Evolutionary conservation across 2,888 invertebrate genomes (phyloP).

Genomic region (Andrena marginata): DNA sequence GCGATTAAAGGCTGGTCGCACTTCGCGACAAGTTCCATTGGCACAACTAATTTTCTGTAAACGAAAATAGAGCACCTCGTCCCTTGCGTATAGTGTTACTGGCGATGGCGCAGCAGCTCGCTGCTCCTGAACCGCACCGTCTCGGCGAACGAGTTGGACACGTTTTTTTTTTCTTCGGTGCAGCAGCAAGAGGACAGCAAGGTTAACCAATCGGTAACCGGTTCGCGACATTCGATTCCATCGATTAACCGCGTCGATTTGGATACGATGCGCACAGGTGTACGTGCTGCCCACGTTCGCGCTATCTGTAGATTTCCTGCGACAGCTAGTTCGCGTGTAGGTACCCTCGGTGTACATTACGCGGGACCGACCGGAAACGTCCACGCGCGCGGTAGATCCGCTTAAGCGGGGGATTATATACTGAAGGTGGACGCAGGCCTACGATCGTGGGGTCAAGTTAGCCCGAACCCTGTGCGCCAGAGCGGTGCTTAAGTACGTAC

Average conservation of each 20-base stretch:
- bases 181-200: conserved; percentile 38
- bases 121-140: conserved; percentile 39
- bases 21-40: conserved; percentile 12
- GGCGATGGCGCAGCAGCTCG: conserved; percentile 14
- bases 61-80: conserved; percentile 5
- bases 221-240: conserved; percentile 66
- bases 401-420: conserved; percentile 57
- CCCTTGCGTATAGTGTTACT: conserved; percentile 29
- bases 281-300: neutral
- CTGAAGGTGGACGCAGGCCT: conserved; percentile 49
- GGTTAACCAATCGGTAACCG: conserved; percentile 63
- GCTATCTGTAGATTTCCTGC: conserved; percentile 10
- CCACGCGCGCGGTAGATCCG: conserved; percentile 46
- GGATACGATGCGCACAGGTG: conserved; percentile 20
- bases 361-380: conserved; percentile 56
- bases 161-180: conserved; percentile 51
- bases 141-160: conserved; percentile 53
- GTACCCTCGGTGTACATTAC: conserved; percentile 26
- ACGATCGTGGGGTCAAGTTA: conserved; percentile 55
- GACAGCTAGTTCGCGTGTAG: conserved; percentile 4
- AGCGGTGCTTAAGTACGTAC: conserved; percentile 35
- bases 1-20: no score
- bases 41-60: neutral
- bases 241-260: conserved; percentile 60
- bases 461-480: conserved; percentile 28